phyloP scores from a whole-genome alignment of 2,797 vertebrate species.

The Enteromius viviparus region DNA sequence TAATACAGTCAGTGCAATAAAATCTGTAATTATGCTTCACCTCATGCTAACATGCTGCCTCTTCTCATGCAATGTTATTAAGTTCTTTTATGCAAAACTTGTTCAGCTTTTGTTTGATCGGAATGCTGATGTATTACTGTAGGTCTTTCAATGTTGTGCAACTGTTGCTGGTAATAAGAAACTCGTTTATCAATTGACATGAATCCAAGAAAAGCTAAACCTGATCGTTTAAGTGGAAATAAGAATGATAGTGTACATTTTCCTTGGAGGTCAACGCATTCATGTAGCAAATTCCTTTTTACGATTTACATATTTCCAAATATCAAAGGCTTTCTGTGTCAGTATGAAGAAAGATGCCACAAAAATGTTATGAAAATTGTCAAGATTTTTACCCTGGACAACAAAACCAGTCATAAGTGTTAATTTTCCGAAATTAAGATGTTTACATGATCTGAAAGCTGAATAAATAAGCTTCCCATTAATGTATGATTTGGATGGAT shows the following conservation, averaged over 20 bases:
- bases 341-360: too few species aligned
- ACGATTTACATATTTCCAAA: neutral
- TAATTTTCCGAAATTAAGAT: too few species aligned
- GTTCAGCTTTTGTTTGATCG: neutral
- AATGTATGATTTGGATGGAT: too few species aligned
- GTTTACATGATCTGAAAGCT: too few species aligned
- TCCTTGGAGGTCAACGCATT: neutral
- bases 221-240: neutral
- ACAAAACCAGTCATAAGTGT: too few species aligned
- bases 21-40: neutral
- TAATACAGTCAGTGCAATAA: neutral
- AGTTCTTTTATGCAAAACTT: neutral
- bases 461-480: too few species aligned
- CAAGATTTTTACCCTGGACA: too few species aligned
- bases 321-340: neutral
- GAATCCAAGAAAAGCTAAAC: slow-evolving; percentile 5
- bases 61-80: slow-evolving; percentile 3
- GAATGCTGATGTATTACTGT: neutral
- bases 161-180: neutral
- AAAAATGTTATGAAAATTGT: too few species aligned
- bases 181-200: neutral
- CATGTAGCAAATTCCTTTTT: neutral
- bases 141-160: neutral
- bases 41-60: neutral
- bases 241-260: neutral